Evolutionary conservation across 2,888 invertebrate species (phyloP).

Genomic region (Dynastes grantii): DNA sequence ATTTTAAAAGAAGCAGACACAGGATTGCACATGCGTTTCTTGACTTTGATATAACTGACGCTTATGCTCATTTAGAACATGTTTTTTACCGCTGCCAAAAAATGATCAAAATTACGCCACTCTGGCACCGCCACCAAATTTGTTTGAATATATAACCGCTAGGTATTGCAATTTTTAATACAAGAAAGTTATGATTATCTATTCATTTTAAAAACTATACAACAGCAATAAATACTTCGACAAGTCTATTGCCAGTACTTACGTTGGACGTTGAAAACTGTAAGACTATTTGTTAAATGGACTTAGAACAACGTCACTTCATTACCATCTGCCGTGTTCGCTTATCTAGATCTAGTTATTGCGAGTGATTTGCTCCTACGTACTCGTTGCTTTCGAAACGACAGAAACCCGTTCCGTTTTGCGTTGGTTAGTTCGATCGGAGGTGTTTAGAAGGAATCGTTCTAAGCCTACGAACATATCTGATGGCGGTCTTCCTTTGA

Average conservation of each 20-base stretch:
- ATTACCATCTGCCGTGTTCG: slow-evolving; percentile 27
- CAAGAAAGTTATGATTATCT: too few relatives aligned
- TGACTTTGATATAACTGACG: too few relatives aligned
- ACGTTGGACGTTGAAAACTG: not conserved
- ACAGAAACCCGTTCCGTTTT: not conserved
- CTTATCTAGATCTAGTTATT: slow-evolving; percentile 24
- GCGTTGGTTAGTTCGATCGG: slow-evolving; percentile 10
- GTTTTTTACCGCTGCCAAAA: too few relatives aligned
- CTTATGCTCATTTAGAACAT: too few relatives aligned
- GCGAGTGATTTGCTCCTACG: slow-evolving; percentile 21
- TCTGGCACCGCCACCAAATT: too few relatives aligned
- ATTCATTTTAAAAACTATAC: not conserved
- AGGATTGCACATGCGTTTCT: too few relatives aligned
- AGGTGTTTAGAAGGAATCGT: slow-evolving; percentile 1
- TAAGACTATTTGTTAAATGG: slow-evolving; percentile 21
- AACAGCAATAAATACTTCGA: not conserved
- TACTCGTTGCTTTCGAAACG: slow-evolving; percentile 11
- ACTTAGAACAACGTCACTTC: slow-evolving; percentile 5
- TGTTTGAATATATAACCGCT: too few relatives aligned
- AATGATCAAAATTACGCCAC: too few relatives aligned
- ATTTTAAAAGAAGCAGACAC: too few relatives aligned
- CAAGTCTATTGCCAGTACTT: not conserved
- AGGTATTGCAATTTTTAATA: too few relatives aligned
- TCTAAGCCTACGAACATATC: not conserved
- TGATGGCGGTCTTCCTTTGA: not conserved